Evolutionary conservation across 2,113 vertebrate species (phyloP).

Genomic region (Cepphus grylle): DNA sequence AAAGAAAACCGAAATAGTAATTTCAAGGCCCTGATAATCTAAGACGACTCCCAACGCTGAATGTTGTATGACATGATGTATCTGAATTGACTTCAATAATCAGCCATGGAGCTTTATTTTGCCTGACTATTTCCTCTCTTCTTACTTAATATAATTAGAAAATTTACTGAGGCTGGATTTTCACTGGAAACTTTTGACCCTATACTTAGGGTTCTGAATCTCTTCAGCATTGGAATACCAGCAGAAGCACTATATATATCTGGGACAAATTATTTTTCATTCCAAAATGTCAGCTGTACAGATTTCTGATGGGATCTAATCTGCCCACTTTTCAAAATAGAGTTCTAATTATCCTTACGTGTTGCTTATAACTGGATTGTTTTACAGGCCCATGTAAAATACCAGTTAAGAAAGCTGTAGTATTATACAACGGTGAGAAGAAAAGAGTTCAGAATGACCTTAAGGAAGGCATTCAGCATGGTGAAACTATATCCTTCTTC

Average conservation of each 20-base stretch:
- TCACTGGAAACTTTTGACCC: not conserved
- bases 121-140: not conserved
- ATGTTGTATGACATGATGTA: not conserved
- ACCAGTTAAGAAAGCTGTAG: conserved; percentile 80
- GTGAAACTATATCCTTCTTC: conserved; percentile 81
- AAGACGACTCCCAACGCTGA: not conserved
- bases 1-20: not conserved
- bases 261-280: not conserved
- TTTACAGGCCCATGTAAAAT: conserved; percentile 83
- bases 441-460: conserved; percentile 78
- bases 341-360: not conserved
- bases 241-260: not conserved
- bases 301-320: not conserved
- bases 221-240: not conserved
- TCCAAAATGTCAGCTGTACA: not conserved
- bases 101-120: not conserved
- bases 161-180: not conserved
- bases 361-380: not conserved
- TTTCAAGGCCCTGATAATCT: not conserved
- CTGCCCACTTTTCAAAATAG: not conserved
- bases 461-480: conserved; percentile 79
- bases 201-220: not conserved
- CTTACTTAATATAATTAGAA: not conserved
- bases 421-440: conserved; percentile 79
- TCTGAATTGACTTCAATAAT: not conserved